Base-by-base conservation (phyloP, 2,113 vertebrate species). In the Entosphenus tridentatus region DNA sequence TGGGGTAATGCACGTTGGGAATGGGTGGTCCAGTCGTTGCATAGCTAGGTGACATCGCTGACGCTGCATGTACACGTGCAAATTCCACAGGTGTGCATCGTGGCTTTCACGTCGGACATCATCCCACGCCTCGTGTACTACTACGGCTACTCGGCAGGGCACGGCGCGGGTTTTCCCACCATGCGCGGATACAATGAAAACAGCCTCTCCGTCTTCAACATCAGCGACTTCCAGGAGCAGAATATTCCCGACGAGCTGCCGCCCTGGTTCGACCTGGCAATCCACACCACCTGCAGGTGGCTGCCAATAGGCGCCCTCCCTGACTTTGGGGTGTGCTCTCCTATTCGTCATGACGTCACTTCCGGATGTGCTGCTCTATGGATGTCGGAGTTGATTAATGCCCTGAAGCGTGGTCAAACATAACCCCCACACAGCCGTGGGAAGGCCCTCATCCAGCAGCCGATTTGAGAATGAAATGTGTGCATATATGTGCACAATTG, bases 41-140 rank as follows among this genome's bases (percentile, higher is more conserved):
- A 39, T 21, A 39, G 39, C 39, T 39, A 39, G 39, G 39, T 39
- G 6, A 39, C 39, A 39, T 39, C 39, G 39, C 39, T 39, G 39
- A 39, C 6, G 39, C 39, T 39, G 39, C 39, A 39, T 39, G 39
- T 39, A 7, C 39, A 39, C 39, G 39, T 39, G 39, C 39, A 39
- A 39, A 39, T 69, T 57, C 70, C 70, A 74, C 62, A 95, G 89
- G 87, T 86, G 73, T 88, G 89, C 86, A 92, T 93, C 71, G 89
- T 92, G 68, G 88, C 89, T 67, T 95, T 95, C 72, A 91, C 86
- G 1, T 95, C 89, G 3, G 89, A 95, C 74, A 93, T 95, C 87
- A 90, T 95, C 72, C 89, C 87, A 59, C 85, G 89, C 1, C 72
- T 95, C 74, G 89, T 95, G 57, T 95, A 93, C 78, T 95, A 91